Evolutionary conservation across 2,888 invertebrate species (phyloP).

Genomic region (Drosophila paucipuncta): DNA sequence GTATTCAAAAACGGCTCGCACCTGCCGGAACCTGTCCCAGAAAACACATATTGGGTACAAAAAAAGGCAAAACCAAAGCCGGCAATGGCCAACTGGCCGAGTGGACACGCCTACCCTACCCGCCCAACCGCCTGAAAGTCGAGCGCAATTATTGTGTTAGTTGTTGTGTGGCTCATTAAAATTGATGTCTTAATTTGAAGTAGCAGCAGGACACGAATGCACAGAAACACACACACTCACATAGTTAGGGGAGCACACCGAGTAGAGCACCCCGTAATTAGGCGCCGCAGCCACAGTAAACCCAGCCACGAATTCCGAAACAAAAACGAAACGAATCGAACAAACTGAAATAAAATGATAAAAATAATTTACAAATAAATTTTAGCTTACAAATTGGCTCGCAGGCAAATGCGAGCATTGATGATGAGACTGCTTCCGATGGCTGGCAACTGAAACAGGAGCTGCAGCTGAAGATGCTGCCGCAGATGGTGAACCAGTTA

Average conservation of each 20-base stretch:
- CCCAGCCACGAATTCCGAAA: conserved; percentile 29
- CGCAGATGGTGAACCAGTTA: conserved; percentile 52
- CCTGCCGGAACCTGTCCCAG: conserved; percentile 72
- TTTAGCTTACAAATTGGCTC: conserved; percentile 72
- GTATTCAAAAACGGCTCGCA: conserved; percentile 47
- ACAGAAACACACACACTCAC: conserved; percentile 15
- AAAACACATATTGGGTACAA: conserved; percentile 27
- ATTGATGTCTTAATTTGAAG: conserved; percentile 78
- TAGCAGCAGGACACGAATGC: conserved; percentile 60
- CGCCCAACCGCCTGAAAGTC: conserved; percentile 52
- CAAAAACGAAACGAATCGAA: conserved; percentile 30
- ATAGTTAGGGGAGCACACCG: conserved; percentile 20
- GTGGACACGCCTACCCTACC: conserved; percentile 56
- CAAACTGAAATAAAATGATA: conserved; percentile 64
- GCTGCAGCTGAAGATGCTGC: conserved; percentile 16
- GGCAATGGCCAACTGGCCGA: conserved; percentile 47
- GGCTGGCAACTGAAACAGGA: conserved; percentile 33
- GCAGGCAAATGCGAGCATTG: conserved; percentile 51
- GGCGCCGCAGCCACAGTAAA: conserved; percentile 62
- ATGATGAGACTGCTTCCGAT: conserved; percentile 12
- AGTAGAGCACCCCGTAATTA: conserved; percentile 73
- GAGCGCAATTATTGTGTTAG: conserved; percentile 75
- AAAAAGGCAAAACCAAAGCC: conserved; percentile 63
- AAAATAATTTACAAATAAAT: conserved; percentile 79
- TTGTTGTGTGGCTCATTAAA: conserved; percentile 75